Conservation (phyloP, 2,888 invertebrate species). For the Eledona agricola region DNA sequence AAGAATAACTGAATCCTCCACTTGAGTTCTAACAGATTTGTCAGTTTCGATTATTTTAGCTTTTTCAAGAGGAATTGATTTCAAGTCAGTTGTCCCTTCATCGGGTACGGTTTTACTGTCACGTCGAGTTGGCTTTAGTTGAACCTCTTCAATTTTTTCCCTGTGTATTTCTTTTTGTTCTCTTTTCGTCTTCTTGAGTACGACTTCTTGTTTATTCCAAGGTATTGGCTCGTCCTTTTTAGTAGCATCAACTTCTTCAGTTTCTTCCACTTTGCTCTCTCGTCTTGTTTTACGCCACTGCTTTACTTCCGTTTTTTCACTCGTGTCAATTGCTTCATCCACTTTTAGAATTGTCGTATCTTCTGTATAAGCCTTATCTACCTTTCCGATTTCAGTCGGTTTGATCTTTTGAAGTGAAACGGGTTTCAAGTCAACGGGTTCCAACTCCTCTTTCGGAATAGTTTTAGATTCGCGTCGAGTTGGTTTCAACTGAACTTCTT, state of each 20-base stretch:
- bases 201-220: slow-evolving; percentile 29
- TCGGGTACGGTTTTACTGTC: slow-evolving; percentile 47
- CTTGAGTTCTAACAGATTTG: slow-evolving; percentile 27
- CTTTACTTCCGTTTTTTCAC: slow-evolving; percentile 23
- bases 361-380: slow-evolving; percentile 17
- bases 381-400: slow-evolving; percentile 23
- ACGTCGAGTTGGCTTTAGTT: slow-evolving; percentile 43
- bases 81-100: slow-evolving; percentile 48
- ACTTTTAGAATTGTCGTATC: slow-evolving; percentile 39
- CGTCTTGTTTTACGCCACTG: slow-evolving; percentile 54
- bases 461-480: slow-evolving; percentile 26
- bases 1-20: slow-evolving; percentile 30
- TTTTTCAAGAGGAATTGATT: slow-evolving; percentile 42
- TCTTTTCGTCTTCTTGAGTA: slow-evolving; percentile 28
- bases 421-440: slow-evolving; percentile 34
- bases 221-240: slow-evolving; percentile 34
- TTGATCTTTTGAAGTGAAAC: slow-evolving; percentile 11
- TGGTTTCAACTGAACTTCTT: slow-evolving; percentile 64
- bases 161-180: slow-evolving; percentile 24
- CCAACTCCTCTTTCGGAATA: slow-evolving; percentile 44
- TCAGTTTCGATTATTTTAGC: slow-evolving; percentile 37
- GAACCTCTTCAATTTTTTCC: slow-evolving; percentile 48
- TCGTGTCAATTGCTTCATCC: slow-evolving; percentile 33
- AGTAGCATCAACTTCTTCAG: too few species aligned
- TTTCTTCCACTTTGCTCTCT: slow-evolving; percentile 12